Conservation (phyloP, 2,797 vertebrate species). For the Sus cebifrons region DNA sequence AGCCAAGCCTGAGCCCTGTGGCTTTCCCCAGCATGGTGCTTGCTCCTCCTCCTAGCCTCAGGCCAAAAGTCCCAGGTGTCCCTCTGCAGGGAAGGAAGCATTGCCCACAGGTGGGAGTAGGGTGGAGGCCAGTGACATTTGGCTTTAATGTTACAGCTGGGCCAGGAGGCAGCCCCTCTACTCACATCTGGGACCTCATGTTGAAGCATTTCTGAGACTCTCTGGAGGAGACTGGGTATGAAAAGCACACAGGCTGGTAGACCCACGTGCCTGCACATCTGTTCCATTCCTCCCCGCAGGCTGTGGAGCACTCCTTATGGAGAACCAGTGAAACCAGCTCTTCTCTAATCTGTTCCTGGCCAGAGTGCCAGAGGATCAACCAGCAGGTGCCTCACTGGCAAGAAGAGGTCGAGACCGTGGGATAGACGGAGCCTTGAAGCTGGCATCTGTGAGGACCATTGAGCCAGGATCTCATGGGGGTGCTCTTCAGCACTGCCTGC, state of each 20-base stretch:
- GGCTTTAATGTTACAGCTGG: not conserved
- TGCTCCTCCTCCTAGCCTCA: not conserved
- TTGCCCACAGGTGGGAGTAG: not conserved
- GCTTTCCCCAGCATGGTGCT: not conserved
- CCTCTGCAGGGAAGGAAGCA: not conserved
- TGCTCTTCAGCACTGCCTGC: not conserved
- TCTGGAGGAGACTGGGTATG: not conserved
- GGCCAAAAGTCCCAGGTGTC: slow-evolving; percentile 34
- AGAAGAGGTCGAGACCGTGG: not conserved
- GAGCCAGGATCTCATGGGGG: too few species aligned
- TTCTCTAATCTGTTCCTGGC: not conserved
- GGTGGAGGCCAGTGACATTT: not conserved
- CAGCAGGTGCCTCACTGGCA: not conserved
- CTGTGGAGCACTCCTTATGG: not conserved
- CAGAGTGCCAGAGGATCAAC: not conserved
- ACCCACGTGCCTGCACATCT: not conserved
- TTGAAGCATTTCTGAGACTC: not conserved
- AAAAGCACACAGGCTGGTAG: not conserved
- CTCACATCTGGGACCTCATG: not conserved
- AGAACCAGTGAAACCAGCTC: not conserved
- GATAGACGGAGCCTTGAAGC: not conserved
- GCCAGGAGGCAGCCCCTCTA: not conserved
- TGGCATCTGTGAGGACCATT: not conserved
- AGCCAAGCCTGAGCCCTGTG: not conserved
- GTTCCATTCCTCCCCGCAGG: not conserved